These are phyloP conservation scores for Oscheius sp. DNA, from an alignment of 2,888 invertebrate genomes.

Conservation along the genomic window DNA sequence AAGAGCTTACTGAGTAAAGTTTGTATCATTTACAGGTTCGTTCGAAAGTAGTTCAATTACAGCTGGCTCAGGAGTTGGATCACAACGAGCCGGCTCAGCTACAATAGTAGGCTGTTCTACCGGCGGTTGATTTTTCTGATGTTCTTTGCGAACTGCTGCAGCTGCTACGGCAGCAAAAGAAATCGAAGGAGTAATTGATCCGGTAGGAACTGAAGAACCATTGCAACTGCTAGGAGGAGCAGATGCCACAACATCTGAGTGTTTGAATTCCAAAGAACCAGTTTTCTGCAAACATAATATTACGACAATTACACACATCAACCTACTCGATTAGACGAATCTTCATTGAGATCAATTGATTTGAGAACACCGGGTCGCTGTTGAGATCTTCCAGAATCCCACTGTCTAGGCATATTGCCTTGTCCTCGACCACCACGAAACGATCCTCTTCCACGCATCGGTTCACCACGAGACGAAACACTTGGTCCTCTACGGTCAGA, in stretches of 20 bases:
- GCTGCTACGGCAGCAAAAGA: slow-evolving; percentile 60
- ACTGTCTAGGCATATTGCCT: too few species aligned
- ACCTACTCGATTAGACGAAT: too few species aligned
- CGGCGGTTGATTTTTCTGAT: slow-evolving; percentile 44
- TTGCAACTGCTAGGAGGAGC: slow-evolving; percentile 9
- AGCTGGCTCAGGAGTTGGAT: slow-evolving; percentile 21
- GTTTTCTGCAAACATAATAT: slow-evolving; percentile 32
- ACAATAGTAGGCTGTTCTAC: slow-evolving; percentile 26
- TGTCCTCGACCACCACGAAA: too few species aligned
- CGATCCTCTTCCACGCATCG: too few species aligned
- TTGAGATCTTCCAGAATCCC: too few species aligned
- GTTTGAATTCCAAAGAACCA: slow-evolving; percentile 40
- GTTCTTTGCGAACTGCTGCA: slow-evolving; percentile 50
- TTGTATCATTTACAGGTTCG: slow-evolving; percentile 33
- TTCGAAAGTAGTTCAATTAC: not conserved
- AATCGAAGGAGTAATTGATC: slow-evolving; percentile 41
- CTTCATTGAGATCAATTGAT: too few species aligned
- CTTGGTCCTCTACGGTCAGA: too few species aligned
- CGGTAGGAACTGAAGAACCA: slow-evolving; percentile 33
- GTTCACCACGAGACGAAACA: too few species aligned
- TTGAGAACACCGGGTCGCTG: too few species aligned
- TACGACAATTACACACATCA: not conserved
- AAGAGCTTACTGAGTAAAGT: slow-evolving; percentile 5
- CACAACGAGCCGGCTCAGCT: not conserved
- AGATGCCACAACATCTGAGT: slow-evolving; percentile 6